Percentiles rank a stretch among this genome's conserved stretches.
Conservation (phyloP, 2,113 vertebrate genomes). For the Monopterus albus region DNA sequence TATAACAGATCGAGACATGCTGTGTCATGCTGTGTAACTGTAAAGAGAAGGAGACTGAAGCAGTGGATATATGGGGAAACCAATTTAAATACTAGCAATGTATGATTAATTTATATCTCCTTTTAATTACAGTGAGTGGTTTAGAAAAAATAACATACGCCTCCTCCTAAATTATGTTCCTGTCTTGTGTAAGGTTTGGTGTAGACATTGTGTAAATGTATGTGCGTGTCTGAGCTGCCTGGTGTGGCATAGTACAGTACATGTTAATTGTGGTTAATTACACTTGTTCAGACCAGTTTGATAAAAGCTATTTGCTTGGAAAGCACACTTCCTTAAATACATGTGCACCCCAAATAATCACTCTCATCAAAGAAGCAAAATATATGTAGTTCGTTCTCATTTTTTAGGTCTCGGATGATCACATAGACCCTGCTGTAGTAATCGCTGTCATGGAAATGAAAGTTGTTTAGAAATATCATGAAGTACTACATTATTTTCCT, state of each 20-base stretch:
- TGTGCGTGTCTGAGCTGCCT: slow-evolving; percentile 38
- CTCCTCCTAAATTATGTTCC: background rate
- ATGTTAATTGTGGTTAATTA: slow-evolving; percentile 40
- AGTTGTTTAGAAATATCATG: too few relatives aligned
- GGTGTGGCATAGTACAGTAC: slow-evolving; percentile 13
- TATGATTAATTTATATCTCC: background rate
- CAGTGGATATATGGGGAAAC: background rate
- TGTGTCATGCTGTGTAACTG: slow-evolving; percentile 20
- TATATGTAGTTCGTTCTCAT: too few relatives aligned
- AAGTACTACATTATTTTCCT: too few relatives aligned
- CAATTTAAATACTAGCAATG: background rate
- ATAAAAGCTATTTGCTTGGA: slow-evolving; percentile 2
- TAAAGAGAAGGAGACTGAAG: background rate
- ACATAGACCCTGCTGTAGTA: too few relatives aligned
- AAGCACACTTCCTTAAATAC: slow-evolving; percentile 3
- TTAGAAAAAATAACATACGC: background rate
- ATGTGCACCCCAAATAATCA: slow-evolving; percentile 3
- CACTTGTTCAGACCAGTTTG: slow-evolving; percentile 1
- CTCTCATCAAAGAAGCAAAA: background rate
- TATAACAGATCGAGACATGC: slow-evolving; percentile 30
- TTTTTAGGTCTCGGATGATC: too few relatives aligned
- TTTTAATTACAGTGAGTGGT: background rate
- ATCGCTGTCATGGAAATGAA: background rate
- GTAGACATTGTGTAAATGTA: background rate
- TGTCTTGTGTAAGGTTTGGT: background rate